Conservation (phyloP, 2,888 invertebrate genomes). For the Neoscelio sp. region DNA sequence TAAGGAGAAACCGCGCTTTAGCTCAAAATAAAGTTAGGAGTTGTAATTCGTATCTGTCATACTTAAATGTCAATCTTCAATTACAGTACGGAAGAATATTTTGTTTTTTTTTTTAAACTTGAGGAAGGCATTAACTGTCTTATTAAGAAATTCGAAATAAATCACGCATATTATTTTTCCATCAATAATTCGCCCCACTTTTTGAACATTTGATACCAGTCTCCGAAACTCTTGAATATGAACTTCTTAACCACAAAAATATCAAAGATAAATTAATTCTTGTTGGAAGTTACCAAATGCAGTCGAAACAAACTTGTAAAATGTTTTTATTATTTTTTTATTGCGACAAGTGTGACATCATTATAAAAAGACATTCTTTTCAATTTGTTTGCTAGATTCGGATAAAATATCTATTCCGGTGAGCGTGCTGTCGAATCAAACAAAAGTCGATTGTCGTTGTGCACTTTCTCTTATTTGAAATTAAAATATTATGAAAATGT, state of each 20-base stretch:
- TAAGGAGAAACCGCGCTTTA: neutral
- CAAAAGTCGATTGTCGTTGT: too few species aligned
- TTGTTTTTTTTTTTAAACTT: constrained; percentile 15
- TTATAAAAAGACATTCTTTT: too few species aligned
- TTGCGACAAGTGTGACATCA: too few species aligned
- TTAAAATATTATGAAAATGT: too few species aligned
- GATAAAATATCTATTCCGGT: too few species aligned
- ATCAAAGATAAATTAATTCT: constrained; percentile 14
- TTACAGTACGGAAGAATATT: constrained; percentile 22
- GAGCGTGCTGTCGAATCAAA: too few species aligned
- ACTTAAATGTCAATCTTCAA: neutral
- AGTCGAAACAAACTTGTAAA: constrained; percentile 11
- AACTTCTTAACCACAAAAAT: constrained; percentile 1
- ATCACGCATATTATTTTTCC: neutral
- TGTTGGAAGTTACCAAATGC: constrained; percentile 12
- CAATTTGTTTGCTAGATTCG: too few species aligned
- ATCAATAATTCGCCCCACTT: constrained; percentile 15
- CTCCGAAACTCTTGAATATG: constrained; percentile 4
- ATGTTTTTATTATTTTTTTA: too few species aligned
- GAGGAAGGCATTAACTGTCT: constrained; percentile 5
- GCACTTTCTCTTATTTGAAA: too few species aligned
- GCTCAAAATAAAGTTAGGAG: neutral
- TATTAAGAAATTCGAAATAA: neutral
- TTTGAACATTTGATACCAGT: constrained; percentile 13
- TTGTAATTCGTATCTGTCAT: constrained; percentile 18